Evolutionary conservation across 2,113 vertebrate species (phyloP).

Genomic region (Plecturocebus donacophilus): DNA sequence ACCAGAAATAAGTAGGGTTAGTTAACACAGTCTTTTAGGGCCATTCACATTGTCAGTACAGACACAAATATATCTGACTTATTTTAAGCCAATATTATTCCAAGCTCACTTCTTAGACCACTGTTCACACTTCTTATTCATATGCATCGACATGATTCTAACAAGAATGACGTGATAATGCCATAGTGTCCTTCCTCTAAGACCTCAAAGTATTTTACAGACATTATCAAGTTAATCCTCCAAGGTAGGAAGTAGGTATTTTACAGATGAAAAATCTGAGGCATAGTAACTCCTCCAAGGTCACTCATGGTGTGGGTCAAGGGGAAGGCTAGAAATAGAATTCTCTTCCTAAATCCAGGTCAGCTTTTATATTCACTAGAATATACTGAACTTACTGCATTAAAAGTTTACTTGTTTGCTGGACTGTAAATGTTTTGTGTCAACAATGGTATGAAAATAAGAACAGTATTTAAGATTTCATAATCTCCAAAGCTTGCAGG

Average conservation of each 20-base stretch:
- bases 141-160: neutral
- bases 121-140: constrained; percentile 36
- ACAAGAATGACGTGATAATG: constrained; percentile 30
- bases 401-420: neutral
- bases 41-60: constrained; percentile 83
- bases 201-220: constrained; percentile 43
- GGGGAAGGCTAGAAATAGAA: constrained; percentile 51
- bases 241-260: constrained; percentile 60
- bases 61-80: constrained; percentile 57
- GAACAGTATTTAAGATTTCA: neutral
- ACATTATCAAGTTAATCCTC: constrained; percentile 52
- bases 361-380: neutral
- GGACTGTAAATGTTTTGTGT: neutral
- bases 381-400: neutral
- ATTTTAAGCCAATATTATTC: constrained; percentile 55
- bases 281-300: constrained; percentile 72
- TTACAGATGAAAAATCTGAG: constrained; percentile 82
- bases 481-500: neutral
- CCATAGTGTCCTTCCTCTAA: constrained; percentile 8
- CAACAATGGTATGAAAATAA: neutral
- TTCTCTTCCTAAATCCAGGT: constrained; percentile 51
- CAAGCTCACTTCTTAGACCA: constrained; percentile 4
- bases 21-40: constrained; percentile 83
- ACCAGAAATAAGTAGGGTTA: constrained; percentile 87
- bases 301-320: neutral